Percentiles rank a stretch among this genome's conserved stretches.
phyloP scores from a whole-genome alignment of 23 tunicate species.

The Clavelina lepadiformis region DNA sequence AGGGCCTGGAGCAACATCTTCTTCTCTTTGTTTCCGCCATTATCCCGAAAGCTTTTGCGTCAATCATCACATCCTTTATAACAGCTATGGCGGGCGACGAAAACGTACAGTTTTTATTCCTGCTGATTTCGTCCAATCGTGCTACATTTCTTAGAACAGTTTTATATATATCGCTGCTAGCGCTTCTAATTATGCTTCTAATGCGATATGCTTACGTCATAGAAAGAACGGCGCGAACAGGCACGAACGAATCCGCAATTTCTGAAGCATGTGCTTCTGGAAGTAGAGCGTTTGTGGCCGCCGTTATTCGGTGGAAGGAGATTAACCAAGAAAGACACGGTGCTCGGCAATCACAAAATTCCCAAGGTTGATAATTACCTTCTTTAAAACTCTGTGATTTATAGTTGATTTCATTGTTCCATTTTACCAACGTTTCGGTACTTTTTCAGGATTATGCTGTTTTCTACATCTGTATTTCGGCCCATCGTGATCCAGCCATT shows the following conservation, averaged over 20 bases:
- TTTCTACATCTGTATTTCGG: constrained; percentile 46
- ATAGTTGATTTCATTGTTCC: too few relatives aligned
- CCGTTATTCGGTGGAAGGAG: constrained; percentile 84
- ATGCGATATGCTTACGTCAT: background rate
- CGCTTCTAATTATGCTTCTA: too few relatives aligned
- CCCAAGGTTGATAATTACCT: too few relatives aligned
- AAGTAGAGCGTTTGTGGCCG: constrained; percentile 83
- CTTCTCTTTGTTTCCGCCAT: constrained; percentile 68
- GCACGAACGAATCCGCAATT: constrained; percentile 20
- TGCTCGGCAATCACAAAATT: constrained; percentile 28
- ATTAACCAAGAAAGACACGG: constrained; percentile 35
- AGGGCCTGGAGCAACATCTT: constrained; percentile 66
- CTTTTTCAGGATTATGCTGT: constrained; percentile 64
- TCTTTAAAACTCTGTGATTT: too few relatives aligned
- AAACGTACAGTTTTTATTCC: constrained; percentile 14
- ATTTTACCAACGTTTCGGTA: too few relatives aligned
- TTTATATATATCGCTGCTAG: too few relatives aligned
- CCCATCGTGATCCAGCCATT: constrained; percentile 69
- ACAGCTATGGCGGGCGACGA: constrained; percentile 51
- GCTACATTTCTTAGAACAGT: too few relatives aligned
- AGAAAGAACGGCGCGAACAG: constrained; percentile 29
- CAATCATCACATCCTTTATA: constrained; percentile 68
- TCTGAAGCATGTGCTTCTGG: constrained; percentile 38
- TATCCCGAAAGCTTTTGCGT: constrained; percentile 88
- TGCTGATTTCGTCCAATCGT: background rate